Evolutionary conservation across 2,888 invertebrate species (phyloP), one percentile per base, ranked within the genome.

Genomic region (Aphodius sticticus): DNA sequence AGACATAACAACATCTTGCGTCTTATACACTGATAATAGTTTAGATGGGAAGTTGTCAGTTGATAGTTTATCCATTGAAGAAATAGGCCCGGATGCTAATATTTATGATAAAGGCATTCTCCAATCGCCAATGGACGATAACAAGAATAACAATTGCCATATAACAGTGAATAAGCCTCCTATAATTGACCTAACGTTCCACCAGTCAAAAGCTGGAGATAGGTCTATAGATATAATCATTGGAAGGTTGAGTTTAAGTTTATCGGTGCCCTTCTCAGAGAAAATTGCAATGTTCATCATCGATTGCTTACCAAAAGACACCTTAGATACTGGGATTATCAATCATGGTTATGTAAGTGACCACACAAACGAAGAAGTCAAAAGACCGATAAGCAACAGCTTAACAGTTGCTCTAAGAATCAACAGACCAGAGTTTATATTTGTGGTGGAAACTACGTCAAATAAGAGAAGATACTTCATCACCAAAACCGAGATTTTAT

Each of bases 351-450:
- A 95, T 84, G 93, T 94, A 74, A 92, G 92, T 6, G 94, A 93
- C 83, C 86, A 87, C n/a, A 86, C 85, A 80, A 83, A 82, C 7
- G 84, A 88, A 0, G 77, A 81, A 37, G 82, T 83, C 69, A 76
- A 76, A 16, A 81, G 80, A 77, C 70, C 77, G 6, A 79, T 80
- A 37, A 79, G 81, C 0, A 84, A 85, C 7, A 93, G 93, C 74
- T 88, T 95, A 37, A 93, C 94, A 0, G 89, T 96, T 82, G 94
- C 94, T 0, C 90, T 95, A 35, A 92, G 95, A 84, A 92, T 96
- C 84, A 93, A 95, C 38, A 93, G 94, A 86, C 96, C 96, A 0
- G 96, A 96, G 88, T 90, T 96, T 76, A 92, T 95, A 89, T 91
- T 96, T 84, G 93, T 95, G 86, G 93, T 94, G 0, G 93, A 93